A percentile compares a stretch with the other conserved stretches of the same genome.
Conservation (phyloP, 2,797 vertebrate species). For the Scolopax rusticola region DNA sequence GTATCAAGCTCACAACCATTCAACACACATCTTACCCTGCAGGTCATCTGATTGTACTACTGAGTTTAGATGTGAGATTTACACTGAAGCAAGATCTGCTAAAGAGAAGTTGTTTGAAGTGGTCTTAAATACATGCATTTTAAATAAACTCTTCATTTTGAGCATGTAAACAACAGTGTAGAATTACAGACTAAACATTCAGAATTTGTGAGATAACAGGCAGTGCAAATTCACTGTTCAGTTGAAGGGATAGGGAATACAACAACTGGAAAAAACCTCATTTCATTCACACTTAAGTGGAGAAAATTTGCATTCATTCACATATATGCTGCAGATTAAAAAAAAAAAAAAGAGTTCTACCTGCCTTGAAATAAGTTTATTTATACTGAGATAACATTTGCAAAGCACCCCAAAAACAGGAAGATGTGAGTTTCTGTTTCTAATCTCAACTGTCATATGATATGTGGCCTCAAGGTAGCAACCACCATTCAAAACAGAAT, state of each 20-base stretch:
- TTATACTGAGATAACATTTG: conserved; percentile 70
- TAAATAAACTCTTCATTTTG: conserved; percentile 17
- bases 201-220: conserved; percentile 16
- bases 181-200: conserved; percentile 57
- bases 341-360: conserved; percentile 1
- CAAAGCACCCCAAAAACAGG: conserved; percentile 66
- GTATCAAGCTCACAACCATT: neutral
- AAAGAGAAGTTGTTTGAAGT: conserved; percentile 28
- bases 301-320: neutral
- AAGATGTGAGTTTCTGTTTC: conserved; percentile 73
- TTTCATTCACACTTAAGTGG: neutral
- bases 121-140: conserved; percentile 16
- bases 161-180: conserved; percentile 24
- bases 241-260: neutral
- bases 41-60: neutral
- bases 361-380: conserved; percentile 65
- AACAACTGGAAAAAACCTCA: neutral
- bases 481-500: conserved; percentile 46
- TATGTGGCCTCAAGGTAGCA: conserved; percentile 65
- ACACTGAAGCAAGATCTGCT: conserved; percentile 5
- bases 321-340: neutral
- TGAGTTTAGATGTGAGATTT: conserved; percentile 31
- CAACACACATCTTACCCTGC: neutral
- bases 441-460: conserved; percentile 71
- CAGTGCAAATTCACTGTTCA: conserved; percentile 47